These are phyloP conservation scores for Gasterosteus nipponicus DNA, from an alignment of 2,113 vertebrate genomes.

Conservation along the genomic window DNA sequence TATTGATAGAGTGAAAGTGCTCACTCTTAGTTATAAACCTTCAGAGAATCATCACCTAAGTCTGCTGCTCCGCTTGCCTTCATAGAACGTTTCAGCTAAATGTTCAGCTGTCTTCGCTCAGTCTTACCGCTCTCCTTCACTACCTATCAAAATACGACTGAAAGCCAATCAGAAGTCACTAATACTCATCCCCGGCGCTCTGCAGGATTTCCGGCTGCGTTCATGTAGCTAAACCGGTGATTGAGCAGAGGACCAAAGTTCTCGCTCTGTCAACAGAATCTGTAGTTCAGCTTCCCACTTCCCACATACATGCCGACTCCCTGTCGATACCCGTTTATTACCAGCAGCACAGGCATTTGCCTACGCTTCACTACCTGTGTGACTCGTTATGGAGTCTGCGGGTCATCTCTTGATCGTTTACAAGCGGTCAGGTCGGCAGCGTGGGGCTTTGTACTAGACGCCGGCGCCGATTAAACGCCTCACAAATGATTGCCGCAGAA, in stretches of 20 bases:
- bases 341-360: slow-evolving; percentile 16
- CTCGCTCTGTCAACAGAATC: slow-evolving; percentile 41
- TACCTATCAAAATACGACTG: background rate
- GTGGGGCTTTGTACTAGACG: background rate
- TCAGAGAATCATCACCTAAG: background rate
- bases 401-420: background rate
- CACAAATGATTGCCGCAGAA: background rate
- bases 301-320: slow-evolving; percentile 22
- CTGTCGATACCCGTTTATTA: slow-evolving; percentile 16
- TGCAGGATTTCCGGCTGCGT: background rate
- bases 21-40: background rate
- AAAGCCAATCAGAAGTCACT: background rate
- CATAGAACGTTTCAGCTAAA: background rate
- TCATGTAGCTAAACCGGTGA: slow-evolving; percentile 28
- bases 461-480: background rate
- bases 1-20: background rate
- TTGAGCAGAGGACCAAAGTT: slow-evolving; percentile 61
- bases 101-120: background rate
- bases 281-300: slow-evolving; percentile 26
- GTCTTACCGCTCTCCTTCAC: background rate
- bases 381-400: slow-evolving; percentile 17
- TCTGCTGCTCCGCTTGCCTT: background rate
- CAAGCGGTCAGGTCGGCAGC: background rate
- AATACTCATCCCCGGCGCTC: background rate
- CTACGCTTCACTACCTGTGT: slow-evolving; percentile 4